Conservation (phyloP, 1,140 invertebrate genomes). For the Melipona quadrifasciata region DNA sequence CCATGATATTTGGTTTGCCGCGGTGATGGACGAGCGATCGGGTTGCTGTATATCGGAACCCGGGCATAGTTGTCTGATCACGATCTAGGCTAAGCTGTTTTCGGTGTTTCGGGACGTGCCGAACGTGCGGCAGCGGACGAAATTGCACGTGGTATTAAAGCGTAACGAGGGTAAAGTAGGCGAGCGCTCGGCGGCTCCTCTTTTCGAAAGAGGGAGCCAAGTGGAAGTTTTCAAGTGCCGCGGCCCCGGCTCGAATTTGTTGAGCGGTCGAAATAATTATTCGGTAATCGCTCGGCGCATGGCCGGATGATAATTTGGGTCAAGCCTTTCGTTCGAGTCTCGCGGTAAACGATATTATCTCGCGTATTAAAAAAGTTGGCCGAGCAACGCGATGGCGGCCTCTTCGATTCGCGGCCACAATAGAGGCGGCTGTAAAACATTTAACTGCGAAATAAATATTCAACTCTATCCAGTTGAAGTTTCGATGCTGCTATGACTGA, state of each 20-base stretch:
- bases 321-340: background rate
- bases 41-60: background rate
- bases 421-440: too few species aligned
- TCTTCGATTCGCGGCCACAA: background rate
- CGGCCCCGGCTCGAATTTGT: constrained; percentile 4
- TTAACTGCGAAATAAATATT: too few species aligned
- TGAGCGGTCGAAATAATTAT: constrained; percentile 6
- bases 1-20: background rate
- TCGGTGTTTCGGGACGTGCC: constrained; percentile 5
- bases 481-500: too few species aligned
- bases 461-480: too few species aligned
- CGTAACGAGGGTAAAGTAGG: constrained; percentile 23
- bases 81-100: constrained; percentile 23
- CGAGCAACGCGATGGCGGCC: background rate
- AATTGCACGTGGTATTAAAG: constrained; percentile 31
- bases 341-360: too few species aligned
- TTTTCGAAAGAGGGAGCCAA: background rate
- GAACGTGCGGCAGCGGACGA: background rate
- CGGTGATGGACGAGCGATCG: background rate
- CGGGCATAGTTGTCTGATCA: background rate
- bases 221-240: constrained; percentile 3
- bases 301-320: background rate
- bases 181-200: background rate
- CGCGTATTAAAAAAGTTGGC: background rate
- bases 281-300: background rate